Percentiles rank a stretch among this genome's conserved stretches.
Conservation (phyloP, 1,140 invertebrate species). For the Gryllus bimaculatus region DNA sequence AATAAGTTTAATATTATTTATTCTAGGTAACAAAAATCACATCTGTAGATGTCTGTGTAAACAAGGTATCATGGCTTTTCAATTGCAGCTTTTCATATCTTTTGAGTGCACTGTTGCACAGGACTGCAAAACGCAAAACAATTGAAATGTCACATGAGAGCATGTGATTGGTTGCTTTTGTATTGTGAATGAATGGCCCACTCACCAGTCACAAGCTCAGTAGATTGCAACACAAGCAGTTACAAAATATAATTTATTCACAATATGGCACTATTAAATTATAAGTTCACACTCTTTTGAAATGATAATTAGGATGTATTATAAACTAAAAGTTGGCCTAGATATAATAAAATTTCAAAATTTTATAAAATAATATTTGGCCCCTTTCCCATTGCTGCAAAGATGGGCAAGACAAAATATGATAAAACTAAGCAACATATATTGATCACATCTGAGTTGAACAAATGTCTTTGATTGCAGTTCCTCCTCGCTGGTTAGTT, state of each 20-base stretch:
- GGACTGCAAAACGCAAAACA: not conserved
- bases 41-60: not conserved
- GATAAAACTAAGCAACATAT: too few species aligned
- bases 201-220: slow-evolving; percentile 2
- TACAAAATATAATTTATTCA: not conserved
- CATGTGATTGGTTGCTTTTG: slow-evolving; percentile 4
- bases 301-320: too few species aligned
- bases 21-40: too few species aligned
- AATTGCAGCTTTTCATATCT: not conserved
- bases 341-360: too few species aligned
- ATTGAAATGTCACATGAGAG: not conserved
- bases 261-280: not conserved
- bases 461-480: slow-evolving; percentile 30
- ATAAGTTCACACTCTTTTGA: too few species aligned
- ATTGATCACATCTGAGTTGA: not conserved
- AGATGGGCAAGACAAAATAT: too few species aligned
- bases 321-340: too few species aligned
- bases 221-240: not conserved
- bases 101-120: not conserved
- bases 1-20: too few species aligned
- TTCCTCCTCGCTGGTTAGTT: slow-evolving; percentile 44
- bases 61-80: not conserved
- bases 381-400: not conserved
- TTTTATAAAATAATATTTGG: not conserved
- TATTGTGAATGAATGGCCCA: not conserved